A percentile compares a stretch with the other conserved stretches of the same genome.
Evolutionary conservation across 2,888 invertebrate species (phyloP).

Genomic region (Diarsia mendica): DNA sequence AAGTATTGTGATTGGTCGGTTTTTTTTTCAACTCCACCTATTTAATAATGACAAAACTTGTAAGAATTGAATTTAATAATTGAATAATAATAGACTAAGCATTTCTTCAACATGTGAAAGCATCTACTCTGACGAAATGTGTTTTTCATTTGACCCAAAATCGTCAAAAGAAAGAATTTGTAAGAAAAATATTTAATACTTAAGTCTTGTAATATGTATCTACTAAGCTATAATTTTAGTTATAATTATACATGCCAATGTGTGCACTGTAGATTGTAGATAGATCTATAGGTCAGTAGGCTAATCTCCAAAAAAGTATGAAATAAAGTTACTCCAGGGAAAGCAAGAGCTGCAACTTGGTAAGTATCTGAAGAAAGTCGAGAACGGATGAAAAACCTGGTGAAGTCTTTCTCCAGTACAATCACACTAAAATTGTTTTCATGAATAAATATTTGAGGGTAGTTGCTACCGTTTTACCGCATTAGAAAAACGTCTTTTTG

Average conservation of each 20-base stretch:
- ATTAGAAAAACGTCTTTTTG: neutral
- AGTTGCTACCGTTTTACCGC: neutral
- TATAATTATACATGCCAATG: neutral
- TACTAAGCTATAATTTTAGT: neutral
- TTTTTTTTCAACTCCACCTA: constrained; percentile 2
- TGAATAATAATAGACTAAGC: neutral
- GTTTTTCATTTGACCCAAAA: neutral
- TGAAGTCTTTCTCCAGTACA: neutral
- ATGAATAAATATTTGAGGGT: neutral
- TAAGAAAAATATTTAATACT: neutral
- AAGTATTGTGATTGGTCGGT: neutral
- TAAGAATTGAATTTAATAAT: neutral
- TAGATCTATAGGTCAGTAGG: neutral
- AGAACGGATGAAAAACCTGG: neutral
- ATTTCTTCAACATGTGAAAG: neutral
- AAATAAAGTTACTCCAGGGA: neutral
- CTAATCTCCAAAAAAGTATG: neutral
- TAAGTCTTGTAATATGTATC: neutral
- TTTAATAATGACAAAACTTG: neutral
- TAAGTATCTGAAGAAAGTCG: neutral
- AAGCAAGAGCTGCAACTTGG: neutral
- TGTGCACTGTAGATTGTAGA: neutral
- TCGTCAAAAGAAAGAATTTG: neutral
- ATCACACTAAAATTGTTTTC: neutral
- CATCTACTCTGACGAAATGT: neutral